A percentile compares a stretch with the other conserved stretches of the same genome.
Conservation (phyloP, 1,140 invertebrate species). For the Euwallacea similis region DNA sequence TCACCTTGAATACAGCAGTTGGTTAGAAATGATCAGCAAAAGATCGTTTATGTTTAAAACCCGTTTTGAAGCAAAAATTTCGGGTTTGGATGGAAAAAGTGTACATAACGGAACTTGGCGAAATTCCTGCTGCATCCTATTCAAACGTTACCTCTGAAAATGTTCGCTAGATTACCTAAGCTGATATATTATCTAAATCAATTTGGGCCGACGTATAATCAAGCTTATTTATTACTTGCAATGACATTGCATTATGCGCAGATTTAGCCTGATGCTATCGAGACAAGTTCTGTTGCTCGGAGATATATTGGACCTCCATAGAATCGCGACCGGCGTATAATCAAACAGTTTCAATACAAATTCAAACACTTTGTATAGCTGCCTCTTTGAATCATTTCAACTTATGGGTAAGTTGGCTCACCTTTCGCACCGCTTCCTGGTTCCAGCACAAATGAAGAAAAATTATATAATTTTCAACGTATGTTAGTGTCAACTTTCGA, state of each 20-base stretch:
- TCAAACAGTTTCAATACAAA: slow-evolving; percentile 22
- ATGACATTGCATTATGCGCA: slow-evolving; percentile 21
- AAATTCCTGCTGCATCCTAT: too few species aligned
- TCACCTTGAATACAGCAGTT: slow-evolving; percentile 43
- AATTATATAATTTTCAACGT: background rate
- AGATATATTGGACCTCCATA: slow-evolving; percentile 18
- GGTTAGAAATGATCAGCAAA: slow-evolving; percentile 45
- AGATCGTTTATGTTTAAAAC: background rate
- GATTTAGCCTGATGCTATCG: slow-evolving; percentile 18
- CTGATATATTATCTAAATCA: slow-evolving; percentile 30
- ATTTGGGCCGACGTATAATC: slow-evolving; percentile 27
- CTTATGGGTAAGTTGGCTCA: background rate
- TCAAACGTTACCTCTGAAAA: slow-evolving; percentile 3
- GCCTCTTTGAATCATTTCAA: background rate
- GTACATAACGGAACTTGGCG: too few species aligned
- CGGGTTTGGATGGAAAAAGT: too few species aligned
- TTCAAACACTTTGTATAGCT: slow-evolving; percentile 5
- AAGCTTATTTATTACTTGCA: slow-evolving; percentile 28
- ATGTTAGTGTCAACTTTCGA: background rate
- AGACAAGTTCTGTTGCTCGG: slow-evolving; percentile 15
- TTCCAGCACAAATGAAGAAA: background rate
- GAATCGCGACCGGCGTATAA: slow-evolving; percentile 12
- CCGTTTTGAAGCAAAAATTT: too few species aligned
- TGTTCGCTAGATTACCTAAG: slow-evolving; percentile 8
- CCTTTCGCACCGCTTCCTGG: background rate